Percentiles rank a stretch among this genome's conserved stretches.
Conservation (phyloP, 1,140 invertebrate species). For the Drosophila serrata region DNA sequence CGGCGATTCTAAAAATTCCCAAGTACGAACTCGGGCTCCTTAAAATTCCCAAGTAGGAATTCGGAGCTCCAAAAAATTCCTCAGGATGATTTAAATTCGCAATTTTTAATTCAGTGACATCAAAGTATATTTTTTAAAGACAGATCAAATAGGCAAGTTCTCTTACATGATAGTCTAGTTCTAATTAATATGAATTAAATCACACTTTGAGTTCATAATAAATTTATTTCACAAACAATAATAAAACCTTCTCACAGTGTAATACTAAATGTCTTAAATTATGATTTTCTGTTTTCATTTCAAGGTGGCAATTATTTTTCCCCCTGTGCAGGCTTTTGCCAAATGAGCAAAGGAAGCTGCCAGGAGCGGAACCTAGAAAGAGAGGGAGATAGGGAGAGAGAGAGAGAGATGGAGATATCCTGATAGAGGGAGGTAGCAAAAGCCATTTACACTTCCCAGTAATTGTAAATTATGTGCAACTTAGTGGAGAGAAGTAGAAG, state of each 20-base stretch:
- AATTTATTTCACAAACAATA: too few species aligned
- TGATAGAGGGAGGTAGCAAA: slow-evolving; percentile 29
- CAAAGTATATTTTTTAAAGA: too few species aligned
- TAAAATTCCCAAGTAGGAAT: too few species aligned
- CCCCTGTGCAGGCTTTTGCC: slow-evolving; percentile 36
- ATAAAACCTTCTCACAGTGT: slow-evolving; percentile 1
- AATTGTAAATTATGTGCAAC: slow-evolving; percentile 75
- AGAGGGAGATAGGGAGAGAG: not conserved
- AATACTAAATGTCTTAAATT: slow-evolving; percentile 18
- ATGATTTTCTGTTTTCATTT: slow-evolving; percentile 44
- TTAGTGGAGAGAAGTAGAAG: slow-evolving; percentile 18
- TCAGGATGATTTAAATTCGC: too few species aligned
- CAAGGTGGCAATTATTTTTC: slow-evolving; percentile 38
- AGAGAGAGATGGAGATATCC: not conserved
- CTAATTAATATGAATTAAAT: too few species aligned
- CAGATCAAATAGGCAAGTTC: too few species aligned
- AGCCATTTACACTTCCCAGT: slow-evolving; percentile 70
- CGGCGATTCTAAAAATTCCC: too few species aligned
- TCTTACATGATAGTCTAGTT: too few species aligned
- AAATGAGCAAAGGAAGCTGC: slow-evolving; percentile 51
- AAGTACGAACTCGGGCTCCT: too few species aligned
- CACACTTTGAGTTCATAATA: too few species aligned
- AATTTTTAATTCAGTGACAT: too few species aligned
- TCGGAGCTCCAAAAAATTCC: too few species aligned
- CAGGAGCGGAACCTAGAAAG: slow-evolving; percentile 8